Percentiles rank a stretch among this genome's conserved stretches.
phyloP scores from a whole-genome alignment of 2,888 invertebrate genomes.

The Abrostola tripartita region DNA sequence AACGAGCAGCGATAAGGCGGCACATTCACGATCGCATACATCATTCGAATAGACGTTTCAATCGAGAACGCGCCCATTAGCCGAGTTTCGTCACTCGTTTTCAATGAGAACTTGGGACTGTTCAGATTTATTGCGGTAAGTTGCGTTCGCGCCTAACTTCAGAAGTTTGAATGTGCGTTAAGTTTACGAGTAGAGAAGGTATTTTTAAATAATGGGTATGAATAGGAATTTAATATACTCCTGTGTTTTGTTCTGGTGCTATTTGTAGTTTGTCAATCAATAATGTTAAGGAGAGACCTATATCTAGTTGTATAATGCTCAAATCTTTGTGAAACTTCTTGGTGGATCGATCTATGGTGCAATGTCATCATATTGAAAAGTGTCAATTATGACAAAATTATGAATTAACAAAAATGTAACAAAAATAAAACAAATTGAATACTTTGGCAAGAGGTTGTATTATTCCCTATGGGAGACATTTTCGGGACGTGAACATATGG shows the following conservation, averaged over 20 bases:
- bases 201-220: slow-evolving; percentile 17
- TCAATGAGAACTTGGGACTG: slow-evolving; percentile 70
- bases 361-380: too few relatives aligned
- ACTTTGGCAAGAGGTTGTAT: too few relatives aligned
- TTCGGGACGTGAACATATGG: too few relatives aligned
- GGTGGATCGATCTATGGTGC: too few relatives aligned
- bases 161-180: slow-evolving; percentile 11
- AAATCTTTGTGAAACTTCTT: too few relatives aligned
- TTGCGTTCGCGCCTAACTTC: slow-evolving; percentile 60
- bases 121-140: slow-evolving; percentile 68
- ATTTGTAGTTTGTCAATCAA: neutral
- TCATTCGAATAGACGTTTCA: slow-evolving; percentile 61
- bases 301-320: too few relatives aligned
- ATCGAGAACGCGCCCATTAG: slow-evolving; percentile 67
- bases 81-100: slow-evolving; percentile 67
- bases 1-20: slow-evolving; percentile 14
- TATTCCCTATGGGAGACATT: too few relatives aligned
- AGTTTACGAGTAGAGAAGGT: slow-evolving; percentile 23
- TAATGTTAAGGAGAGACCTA: too few relatives aligned
- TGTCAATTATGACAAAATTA: too few relatives aligned
- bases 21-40: slow-evolving; percentile 50
- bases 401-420: too few relatives aligned
- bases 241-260: neutral
- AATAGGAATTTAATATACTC: neutral
- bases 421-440: too few relatives aligned